Base-by-base conservation (phyloP, 2,113 vertebrate genomes). In the Chionis minor region DNA sequence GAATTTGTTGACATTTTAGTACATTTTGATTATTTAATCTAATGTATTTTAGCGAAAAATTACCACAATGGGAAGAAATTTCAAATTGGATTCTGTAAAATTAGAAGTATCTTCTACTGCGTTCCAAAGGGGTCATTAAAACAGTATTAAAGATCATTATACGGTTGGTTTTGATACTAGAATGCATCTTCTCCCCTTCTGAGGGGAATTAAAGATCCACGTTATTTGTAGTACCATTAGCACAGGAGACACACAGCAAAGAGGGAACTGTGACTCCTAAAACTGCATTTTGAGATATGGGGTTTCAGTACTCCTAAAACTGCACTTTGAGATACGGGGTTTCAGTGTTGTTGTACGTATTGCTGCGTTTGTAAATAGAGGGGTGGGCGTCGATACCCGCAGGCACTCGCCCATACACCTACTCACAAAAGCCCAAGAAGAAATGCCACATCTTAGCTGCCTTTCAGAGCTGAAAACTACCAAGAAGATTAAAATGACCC, bases 311-410 rank as follows among this genome's bases (percentile, higher is more conserved):
- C 55, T 49, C 93, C 55, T 30, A 6, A 35, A 65, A 9, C 35
- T 51, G 40, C 20, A 4, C 5, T 42, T 45, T 38, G 62, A 65
- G 42, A 67, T 7, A 7, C 0, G 1, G 42, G 69, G 9, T 27
- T 40, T 88, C n/a, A 9, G 18, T 35, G 51, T n/a, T 32, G 62
- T 15, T 21, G 3, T 11, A 12, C 1, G 10, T 11, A 35, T 7
- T 10, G 44, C 49, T 80, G 79, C 55, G 4, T 2, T 5, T 0
- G 38, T 8, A 12, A 38, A 9, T 0, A 3, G 72, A 24, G 1
- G 32, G 67, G 7, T 15, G 30, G 0, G 24, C 4, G 8, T 12
- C 7, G 1, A 6, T 3, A 42, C 28, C 13, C 22, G 13, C 38
- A n/a, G 4, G 1, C 38, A 4, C 49, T 12, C 35, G 2, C 27